Evolutionary conservation across 2,113 vertebrate genomes (phyloP).

Genomic region (Centrocercus urophasianus): DNA sequence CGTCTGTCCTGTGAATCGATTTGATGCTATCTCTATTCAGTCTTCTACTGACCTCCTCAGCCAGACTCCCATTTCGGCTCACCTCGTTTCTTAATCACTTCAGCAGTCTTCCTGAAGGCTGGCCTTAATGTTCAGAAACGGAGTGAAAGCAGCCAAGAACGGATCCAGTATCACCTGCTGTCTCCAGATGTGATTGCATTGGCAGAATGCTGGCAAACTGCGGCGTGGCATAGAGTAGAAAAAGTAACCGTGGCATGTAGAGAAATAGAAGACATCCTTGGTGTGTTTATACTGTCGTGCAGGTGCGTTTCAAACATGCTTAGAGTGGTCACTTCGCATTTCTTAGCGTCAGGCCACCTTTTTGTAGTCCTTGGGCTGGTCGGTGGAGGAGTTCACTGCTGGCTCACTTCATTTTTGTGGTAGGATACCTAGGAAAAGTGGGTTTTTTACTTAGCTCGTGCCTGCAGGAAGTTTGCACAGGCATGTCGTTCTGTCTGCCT

Average conservation of each 20-base stretch:
- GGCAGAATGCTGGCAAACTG: background rate
- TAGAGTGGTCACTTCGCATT: background rate
- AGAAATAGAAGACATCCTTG: background rate
- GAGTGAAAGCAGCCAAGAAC: background rate
- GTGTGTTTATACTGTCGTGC: constrained; percentile 13
- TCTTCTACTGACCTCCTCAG: background rate
- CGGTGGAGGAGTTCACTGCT: background rate
- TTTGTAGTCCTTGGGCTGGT: background rate
- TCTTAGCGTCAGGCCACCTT: background rate
- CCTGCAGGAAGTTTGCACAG: background rate
- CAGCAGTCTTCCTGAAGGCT: constrained; percentile 2
- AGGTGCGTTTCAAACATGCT: background rate
- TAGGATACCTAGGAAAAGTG: background rate
- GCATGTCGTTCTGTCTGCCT: constrained; percentile 20
- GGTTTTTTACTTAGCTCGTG: background rate
- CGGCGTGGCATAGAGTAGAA: constrained; percentile 11
- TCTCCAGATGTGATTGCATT: background rate
- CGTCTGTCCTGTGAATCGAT: constrained; percentile 33
- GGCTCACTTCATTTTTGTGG: constrained; percentile 49
- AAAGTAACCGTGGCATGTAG: constrained; percentile 37
- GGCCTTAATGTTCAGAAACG: background rate
- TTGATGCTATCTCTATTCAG: background rate
- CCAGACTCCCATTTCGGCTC: background rate
- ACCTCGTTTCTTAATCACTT: background rate
- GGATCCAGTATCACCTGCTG: accelerated